Base-by-base conservation (phyloP, 2,888 invertebrate genomes). In the Melikaiella ostensackeni region DNA sequence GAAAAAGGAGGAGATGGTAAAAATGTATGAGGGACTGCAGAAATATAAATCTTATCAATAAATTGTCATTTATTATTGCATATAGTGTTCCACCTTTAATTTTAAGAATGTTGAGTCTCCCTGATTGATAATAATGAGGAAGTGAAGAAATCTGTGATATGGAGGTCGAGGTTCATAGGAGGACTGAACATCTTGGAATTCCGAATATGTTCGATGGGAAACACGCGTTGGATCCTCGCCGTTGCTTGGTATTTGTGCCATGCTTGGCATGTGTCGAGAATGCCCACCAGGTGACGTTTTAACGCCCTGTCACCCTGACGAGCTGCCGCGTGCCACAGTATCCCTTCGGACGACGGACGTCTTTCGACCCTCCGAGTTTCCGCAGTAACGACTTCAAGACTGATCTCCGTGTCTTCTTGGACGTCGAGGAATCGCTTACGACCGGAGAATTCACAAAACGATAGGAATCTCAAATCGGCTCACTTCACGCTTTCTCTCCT, bases 261-360 rank as follows among this genome's bases (percentile, higher is more conserved):
- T 86, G 90, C 88, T 82, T 77, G 89, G 90, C 86, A 90, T 87
- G 88, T 87, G 89, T 84, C 86, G 84, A 81, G 88, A 89, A 89
- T 89, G 90, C 89, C 90, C 90, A 87, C 85, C 86, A 85, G 86
- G 89, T 89, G 90, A 90, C 90, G 89, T 88, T 86, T 86, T 85
- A 86, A 87, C 88, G 86, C 88, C 87, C 82, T 86, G 88, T 88
- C 89, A 85, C 84, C 83, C 82, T 82, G 84, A 86, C 85, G 82
- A 80, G 80, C 82, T 79, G 78, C 82, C 80, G 81, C 84, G 83
- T 83, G 85, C 85, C 84, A 79, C 13, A 46, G 73, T 79, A 85
- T 83, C 86, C 87, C 86, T 81, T 74, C 79, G 84, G 83, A 66
- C 42, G 75, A 66, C 79, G 84, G 83, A 66, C 42, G 75, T 78